These are phyloP conservation scores for Scalopus aquaticus DNA, from an alignment of 2,113 vertebrate species.

Conservation along the genomic window DNA sequence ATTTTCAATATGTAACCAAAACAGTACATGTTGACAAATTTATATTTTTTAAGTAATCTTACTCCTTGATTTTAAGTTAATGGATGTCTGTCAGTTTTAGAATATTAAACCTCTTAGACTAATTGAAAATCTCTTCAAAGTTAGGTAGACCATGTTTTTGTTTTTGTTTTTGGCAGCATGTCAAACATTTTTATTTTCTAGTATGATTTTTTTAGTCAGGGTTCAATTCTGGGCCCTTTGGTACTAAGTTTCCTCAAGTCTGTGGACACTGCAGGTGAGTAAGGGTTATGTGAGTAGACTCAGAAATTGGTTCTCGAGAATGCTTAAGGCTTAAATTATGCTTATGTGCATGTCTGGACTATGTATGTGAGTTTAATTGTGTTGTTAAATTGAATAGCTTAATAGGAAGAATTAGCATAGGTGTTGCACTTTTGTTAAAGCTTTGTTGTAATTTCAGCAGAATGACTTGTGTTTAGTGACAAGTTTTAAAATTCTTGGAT, in stretches of 20 bases:
- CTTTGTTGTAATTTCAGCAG: slow-evolving; percentile 64
- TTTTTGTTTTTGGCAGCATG: slow-evolving; percentile 71
- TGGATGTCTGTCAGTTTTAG: slow-evolving; percentile 64
- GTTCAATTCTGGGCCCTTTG: slow-evolving; percentile 41
- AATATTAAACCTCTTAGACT: slow-evolving; percentile 48
- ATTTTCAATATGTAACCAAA: slow-evolving; percentile 76
- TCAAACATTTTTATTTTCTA: slow-evolving; percentile 64
- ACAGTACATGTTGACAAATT: slow-evolving; percentile 77
- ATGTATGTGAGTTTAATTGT: slow-evolving; percentile 53
- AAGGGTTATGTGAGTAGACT: slow-evolving; percentile 54
- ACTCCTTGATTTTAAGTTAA: slow-evolving; percentile 74
- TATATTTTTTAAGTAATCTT: slow-evolving; percentile 71
- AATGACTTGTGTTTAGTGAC: slow-evolving; percentile 70
- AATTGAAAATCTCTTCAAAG: slow-evolving; percentile 54
- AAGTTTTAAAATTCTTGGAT: slow-evolving; percentile 75
- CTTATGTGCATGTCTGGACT: slow-evolving; percentile 73
- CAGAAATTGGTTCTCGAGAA: slow-evolving; percentile 56
- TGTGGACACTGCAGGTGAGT: slow-evolving; percentile 76
- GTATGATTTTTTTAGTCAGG: slow-evolving; percentile 52
- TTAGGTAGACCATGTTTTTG: not conserved
- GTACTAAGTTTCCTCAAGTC: slow-evolving; percentile 49
- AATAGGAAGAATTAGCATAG: slow-evolving; percentile 44
- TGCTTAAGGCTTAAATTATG: slow-evolving; percentile 61
- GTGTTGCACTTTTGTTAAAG: slow-evolving; percentile 49
- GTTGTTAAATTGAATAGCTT: slow-evolving; percentile 41